phyloP scores from a whole-genome alignment of 2,888 invertebrate species.

The Phyllotreta cruciferae region DNA sequence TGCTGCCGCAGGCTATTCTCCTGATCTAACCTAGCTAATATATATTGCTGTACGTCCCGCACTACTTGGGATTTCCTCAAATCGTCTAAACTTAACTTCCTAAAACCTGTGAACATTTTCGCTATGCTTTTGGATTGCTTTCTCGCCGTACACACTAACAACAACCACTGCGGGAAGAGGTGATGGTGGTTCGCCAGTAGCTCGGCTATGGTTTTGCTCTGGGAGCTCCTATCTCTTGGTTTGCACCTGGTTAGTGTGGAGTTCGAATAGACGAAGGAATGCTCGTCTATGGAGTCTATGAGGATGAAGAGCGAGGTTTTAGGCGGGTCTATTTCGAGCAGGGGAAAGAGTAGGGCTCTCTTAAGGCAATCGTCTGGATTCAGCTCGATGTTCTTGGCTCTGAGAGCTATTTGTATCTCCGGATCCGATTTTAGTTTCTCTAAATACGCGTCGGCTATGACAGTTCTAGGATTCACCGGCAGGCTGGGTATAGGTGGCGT shows the following conservation, averaged over 20 bases:
- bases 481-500: constrained; percentile 57
- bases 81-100: constrained; percentile 92
- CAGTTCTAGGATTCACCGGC: constrained; percentile 67
- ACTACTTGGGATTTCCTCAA: constrained; percentile 88
- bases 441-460: constrained; percentile 80
- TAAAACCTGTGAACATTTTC: constrained; percentile 84
- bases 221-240: constrained; percentile 59
- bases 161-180: constrained; percentile 90
- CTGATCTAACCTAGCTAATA: constrained; percentile 86
- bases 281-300: constrained; percentile 93
- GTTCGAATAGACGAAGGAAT: constrained; percentile 66
- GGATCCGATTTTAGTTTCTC: constrained; percentile 79
- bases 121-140: constrained; percentile 84
- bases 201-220: constrained; percentile 77
- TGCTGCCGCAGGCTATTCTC: constrained; percentile 89
- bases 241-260: constrained; percentile 64
- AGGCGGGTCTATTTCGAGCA: constrained; percentile 86
- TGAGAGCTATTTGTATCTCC: constrained; percentile 79
- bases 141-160: constrained; percentile 87
- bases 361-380: constrained; percentile 93
- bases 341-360: constrained; percentile 84
- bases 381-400: constrained; percentile 81
- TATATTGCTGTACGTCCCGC: constrained; percentile 94
- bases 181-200: constrained; percentile 89
- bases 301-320: constrained; percentile 84